A percentile compares a stretch with the other conserved stretches of the same genome.
phyloP scores from a whole-genome alignment of 2,888 invertebrate species.

The Thumatha senex region DNA sequence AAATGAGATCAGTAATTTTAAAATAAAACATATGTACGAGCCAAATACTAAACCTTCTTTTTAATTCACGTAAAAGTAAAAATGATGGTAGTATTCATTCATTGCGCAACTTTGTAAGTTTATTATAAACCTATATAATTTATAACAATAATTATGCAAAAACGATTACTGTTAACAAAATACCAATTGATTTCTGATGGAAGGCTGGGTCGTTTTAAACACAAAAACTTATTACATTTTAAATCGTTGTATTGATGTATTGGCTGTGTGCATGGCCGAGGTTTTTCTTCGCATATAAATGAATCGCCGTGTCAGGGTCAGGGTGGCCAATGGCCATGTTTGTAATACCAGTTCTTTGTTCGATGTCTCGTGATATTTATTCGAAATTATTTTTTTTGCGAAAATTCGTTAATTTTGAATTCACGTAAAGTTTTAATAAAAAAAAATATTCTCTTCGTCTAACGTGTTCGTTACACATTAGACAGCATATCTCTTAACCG shows the following conservation, averaged over 20 bases:
- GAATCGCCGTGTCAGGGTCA: slow-evolving; percentile 47
- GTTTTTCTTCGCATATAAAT: slow-evolving; percentile 49
- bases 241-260: slow-evolving; percentile 52
- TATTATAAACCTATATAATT: neutral
- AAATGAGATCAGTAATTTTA: too few relatives aligned
- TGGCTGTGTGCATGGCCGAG: slow-evolving; percentile 21
- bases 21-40: too few relatives aligned
- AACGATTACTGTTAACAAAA: slow-evolving; percentile 50
- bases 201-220: slow-evolving; percentile 37
- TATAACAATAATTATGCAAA: slow-evolving; percentile 15
- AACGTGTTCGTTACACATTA: too few relatives aligned
- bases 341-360: slow-evolving; percentile 44
- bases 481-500: too few relatives aligned
- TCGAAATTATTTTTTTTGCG: slow-evolving; percentile 27
- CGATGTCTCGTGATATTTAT: slow-evolving; percentile 33
- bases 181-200: slow-evolving; percentile 49
- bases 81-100: neutral
- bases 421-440: slow-evolving; percentile 16
- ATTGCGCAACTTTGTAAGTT: neutral
- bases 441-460: slow-evolving; percentile 1
- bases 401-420: slow-evolving; percentile 28
- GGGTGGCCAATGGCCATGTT: slow-evolving; percentile 34
- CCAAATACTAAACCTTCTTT: neutral
- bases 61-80: too few relatives aligned
- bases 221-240: slow-evolving; percentile 57